These are phyloP conservation scores for Trachythela sp. DNA, from an alignment of 64 coral and sea anemone genomes.

Conservation along the genomic window DNA sequence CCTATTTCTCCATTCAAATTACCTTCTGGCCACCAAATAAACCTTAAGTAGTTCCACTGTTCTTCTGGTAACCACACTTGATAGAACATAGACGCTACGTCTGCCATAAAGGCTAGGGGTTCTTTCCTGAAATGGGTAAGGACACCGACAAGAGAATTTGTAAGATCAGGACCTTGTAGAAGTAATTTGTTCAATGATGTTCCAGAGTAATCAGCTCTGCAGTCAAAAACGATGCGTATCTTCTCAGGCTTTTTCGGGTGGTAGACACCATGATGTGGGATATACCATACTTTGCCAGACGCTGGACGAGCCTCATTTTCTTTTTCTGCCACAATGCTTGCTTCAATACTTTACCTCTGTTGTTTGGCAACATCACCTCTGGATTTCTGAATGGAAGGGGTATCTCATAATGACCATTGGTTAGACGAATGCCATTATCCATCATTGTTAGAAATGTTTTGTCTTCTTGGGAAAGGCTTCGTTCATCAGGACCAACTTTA, in stretches of 20 bases:
- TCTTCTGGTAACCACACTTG: constrained; percentile 31
- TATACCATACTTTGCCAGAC: constrained; percentile 39
- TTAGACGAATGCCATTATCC: constrained; percentile 17
- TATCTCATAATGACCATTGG: constrained; percentile 44
- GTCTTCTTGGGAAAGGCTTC: constrained; percentile 43
- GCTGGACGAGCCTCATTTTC: constrained; percentile 27
- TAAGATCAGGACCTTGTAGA: constrained; percentile 39
- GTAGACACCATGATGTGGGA: constrained; percentile 23
- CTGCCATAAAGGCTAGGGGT: constrained; percentile 28
- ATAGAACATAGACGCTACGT: constrained; percentile 42
- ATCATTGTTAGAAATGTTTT: constrained; percentile 27
- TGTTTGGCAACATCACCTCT: constrained; percentile 42
- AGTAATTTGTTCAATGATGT: constrained; percentile 30
- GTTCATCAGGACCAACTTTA: constrained; percentile 29
- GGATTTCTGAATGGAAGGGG: constrained; percentile 43
- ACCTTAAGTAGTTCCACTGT: constrained; percentile 22
- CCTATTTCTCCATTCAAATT: background rate
- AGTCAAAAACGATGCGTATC: constrained; percentile 20
- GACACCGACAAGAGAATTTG: constrained; percentile 24
- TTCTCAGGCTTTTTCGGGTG: constrained; percentile 25
- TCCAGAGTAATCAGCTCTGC: constrained; percentile 26
- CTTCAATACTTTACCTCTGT: constrained; percentile 34
- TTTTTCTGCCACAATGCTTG: constrained; percentile 47
- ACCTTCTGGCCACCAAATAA: constrained; percentile 23
- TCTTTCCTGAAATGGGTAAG: constrained; percentile 33